These are phyloP conservation scores for Andrena dorsata DNA, from an alignment of 2,888 invertebrate species.

Conservation along the genomic window DNA sequence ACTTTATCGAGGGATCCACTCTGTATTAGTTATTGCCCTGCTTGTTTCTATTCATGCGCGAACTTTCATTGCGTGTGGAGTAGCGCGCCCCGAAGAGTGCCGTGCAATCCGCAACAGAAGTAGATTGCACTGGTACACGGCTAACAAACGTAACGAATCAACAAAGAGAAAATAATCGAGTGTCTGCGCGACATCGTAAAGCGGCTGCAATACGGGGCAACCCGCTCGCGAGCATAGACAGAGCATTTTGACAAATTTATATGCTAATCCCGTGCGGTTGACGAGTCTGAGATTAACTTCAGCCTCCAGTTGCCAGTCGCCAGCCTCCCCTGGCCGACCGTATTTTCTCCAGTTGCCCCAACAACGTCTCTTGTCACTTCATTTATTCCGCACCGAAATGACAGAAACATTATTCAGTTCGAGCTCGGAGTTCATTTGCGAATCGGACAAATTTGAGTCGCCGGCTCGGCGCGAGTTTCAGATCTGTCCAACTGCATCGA, in stretches of 20 bases:
- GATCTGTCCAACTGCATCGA: conserved; percentile 30
- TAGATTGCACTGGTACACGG: background rate
- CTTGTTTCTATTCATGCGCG: conserved; percentile 37
- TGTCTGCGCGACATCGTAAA: conserved; percentile 18
- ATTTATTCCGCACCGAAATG: conserved; percentile 45
- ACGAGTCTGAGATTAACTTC: conserved; percentile 70
- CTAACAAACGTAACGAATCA: conserved; percentile 36
- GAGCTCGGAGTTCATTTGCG: conserved; percentile 30
- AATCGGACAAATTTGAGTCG: conserved; percentile 34
- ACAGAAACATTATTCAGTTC: conserved; percentile 48
- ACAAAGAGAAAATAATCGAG: conserved; percentile 44
- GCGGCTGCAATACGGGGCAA: conserved; percentile 5
- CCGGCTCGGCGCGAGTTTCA: background rate
- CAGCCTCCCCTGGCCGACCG: conserved; percentile 23
- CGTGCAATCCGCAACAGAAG: conserved; percentile 9
- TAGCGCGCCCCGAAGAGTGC: background rate
- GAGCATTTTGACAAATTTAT: conserved; percentile 70
- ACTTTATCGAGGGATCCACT: conserved; percentile 7
- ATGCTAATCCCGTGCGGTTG: conserved; percentile 68
- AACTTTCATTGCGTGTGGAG: conserved; percentile 3
- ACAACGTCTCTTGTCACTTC: conserved; percentile 57
- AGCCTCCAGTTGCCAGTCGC: conserved; percentile 63
- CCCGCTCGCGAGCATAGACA: conserved; percentile 18
- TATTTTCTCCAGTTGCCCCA: conserved; percentile 46
- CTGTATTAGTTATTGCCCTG: conserved; percentile 20